Evolutionary conservation across 1,140 invertebrate genomes (phyloP).

Genomic region (Platyscapa corneri): DNA sequence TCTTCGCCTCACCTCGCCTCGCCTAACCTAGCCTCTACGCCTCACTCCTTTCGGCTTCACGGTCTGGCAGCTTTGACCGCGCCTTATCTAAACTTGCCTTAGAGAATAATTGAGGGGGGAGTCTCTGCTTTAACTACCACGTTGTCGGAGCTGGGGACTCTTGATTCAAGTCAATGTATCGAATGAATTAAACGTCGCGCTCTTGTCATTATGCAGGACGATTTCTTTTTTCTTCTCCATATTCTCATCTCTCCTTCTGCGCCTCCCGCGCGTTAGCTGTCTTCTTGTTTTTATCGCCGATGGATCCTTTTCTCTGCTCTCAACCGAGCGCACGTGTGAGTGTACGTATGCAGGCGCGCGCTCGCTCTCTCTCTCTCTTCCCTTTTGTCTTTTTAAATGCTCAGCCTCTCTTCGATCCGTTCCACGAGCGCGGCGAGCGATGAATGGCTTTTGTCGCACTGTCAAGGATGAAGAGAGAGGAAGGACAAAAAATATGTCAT

Average conservation of each 20-base stretch:
- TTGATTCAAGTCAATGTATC: slow-evolving; percentile 48
- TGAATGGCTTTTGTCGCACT: slow-evolving; percentile 44
- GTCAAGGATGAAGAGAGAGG: neutral
- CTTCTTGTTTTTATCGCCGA: neutral
- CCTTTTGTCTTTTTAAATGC: neutral
- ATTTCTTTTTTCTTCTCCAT: slow-evolving; percentile 28
- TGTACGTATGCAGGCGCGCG: neutral
- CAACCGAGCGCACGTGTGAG: neutral
- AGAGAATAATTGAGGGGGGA: slow-evolving; percentile 51
- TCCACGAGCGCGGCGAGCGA: slow-evolving; percentile 12
- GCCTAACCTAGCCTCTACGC: neutral
- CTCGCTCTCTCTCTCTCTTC: neutral
- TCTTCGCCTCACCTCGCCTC: neutral
- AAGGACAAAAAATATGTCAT: slow-evolving; percentile 36
- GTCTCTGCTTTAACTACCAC: slow-evolving; percentile 35
- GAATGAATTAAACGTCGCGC: slow-evolving; percentile 51
- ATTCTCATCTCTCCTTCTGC: neutral
- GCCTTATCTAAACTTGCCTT: slow-evolving; percentile 61
- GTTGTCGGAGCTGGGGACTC: neutral
- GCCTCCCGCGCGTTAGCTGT: neutral
- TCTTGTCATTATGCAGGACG: slow-evolving; percentile 46
- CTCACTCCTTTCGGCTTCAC: slow-evolving; percentile 65
- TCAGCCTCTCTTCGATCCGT: slow-evolving; percentile 11
- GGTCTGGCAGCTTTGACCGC: slow-evolving; percentile 66
- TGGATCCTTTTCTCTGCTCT: neutral